Conservation (phyloP, 2,797 vertebrate genomes). For the Tachyglossus aculeatus region DNA sequence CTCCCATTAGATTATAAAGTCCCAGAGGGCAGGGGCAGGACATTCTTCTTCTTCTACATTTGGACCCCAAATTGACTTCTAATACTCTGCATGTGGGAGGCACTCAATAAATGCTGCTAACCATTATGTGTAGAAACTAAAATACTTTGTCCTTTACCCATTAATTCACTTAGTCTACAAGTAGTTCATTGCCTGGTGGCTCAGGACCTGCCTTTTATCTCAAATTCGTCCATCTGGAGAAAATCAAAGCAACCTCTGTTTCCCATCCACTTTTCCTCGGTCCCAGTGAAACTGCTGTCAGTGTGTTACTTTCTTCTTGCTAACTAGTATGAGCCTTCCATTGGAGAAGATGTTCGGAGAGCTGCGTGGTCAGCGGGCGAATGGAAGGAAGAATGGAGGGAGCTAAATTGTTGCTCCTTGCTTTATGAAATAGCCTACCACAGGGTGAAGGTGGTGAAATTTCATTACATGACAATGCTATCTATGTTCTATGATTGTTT, state of each 20-base stretch:
- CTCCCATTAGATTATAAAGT: too few species aligned
- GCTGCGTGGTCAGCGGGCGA: constrained; percentile 75
- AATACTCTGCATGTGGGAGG: too few species aligned
- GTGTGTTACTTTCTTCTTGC: constrained; percentile 70
- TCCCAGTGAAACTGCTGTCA: constrained; percentile 76
- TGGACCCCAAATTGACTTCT: too few species aligned
- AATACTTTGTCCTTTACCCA: too few species aligned
- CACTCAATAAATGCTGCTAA: too few species aligned
- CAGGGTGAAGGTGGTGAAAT: constrained; percentile 64
- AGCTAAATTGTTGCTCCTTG: constrained; percentile 66
- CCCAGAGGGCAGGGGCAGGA: too few species aligned
- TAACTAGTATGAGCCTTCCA: constrained; percentile 72
- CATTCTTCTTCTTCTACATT: too few species aligned
- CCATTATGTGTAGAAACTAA: too few species aligned
- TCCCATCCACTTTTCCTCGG: constrained; percentile 54
- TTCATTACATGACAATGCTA: constrained; percentile 65
- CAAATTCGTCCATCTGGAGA: constrained; percentile 66
- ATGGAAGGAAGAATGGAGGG: constrained; percentile 66
- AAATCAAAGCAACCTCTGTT: constrained; percentile 52
- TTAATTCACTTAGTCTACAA: constrained; percentile 45
- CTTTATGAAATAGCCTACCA: constrained; percentile 67
- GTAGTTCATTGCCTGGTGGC: constrained; percentile 55
- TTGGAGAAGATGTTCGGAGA: constrained; percentile 66
- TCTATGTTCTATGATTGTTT: constrained; percentile 53
- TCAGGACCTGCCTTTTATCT: constrained; percentile 59